phyloP scores from a whole-genome alignment of 2,888 invertebrate species.

The Drosophila tanythrix region DNA sequence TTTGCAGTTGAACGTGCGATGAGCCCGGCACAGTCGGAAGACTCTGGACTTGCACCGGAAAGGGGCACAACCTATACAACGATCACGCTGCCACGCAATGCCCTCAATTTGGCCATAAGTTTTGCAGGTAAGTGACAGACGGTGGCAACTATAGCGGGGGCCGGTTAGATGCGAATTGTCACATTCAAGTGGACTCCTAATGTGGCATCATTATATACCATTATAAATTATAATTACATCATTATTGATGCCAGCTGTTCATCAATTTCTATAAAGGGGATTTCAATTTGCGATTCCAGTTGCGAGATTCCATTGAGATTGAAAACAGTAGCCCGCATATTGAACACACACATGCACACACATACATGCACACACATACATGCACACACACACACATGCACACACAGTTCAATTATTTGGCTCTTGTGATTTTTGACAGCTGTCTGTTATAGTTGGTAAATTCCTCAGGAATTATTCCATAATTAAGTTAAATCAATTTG shows the following conservation, averaged over 20 bases:
- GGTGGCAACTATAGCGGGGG: too few species aligned
- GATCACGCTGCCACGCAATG: slow-evolving; percentile 84
- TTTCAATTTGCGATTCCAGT: neutral
- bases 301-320: slow-evolving; percentile 18
- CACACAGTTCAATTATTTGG: slow-evolving; percentile 24
- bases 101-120: slow-evolving; percentile 84
- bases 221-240: neutral
- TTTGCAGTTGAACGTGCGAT: slow-evolving; percentile 85
- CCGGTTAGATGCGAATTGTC: neutral
- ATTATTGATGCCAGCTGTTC: slow-evolving; percentile 24
- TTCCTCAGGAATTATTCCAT: slow-evolving; percentile 30
- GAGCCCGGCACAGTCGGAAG: slow-evolving; percentile 85
- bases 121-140: slow-evolving; percentile 82
- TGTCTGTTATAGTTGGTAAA: slow-evolving; percentile 51
- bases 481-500: slow-evolving; percentile 27
- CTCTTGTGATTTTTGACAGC: slow-evolving; percentile 57
- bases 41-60: slow-evolving; percentile 85
- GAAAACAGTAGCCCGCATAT: slow-evolving; percentile 53
- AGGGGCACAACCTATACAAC: slow-evolving; percentile 85
- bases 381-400: neutral
- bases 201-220: neutral
- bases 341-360: neutral
- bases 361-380: too few species aligned
- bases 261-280: neutral
- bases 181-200: slow-evolving; percentile 21